Conservation (phyloP, 64 coral and sea anemone species). For the Porites australiensis region DNA sequence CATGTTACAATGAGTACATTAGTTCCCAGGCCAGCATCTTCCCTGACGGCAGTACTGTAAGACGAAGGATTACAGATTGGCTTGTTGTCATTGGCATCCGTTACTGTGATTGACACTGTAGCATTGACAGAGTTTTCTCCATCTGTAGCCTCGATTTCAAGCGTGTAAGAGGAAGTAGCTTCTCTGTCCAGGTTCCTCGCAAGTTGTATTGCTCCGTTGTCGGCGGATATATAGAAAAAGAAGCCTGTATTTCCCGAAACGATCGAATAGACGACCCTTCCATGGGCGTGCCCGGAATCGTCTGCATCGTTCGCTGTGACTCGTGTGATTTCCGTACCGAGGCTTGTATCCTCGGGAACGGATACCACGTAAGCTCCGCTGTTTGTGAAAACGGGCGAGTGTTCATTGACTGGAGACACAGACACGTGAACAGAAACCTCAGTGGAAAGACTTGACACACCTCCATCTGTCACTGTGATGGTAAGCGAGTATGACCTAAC, state of each 20-base stretch:
- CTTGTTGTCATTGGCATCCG: conserved; percentile 60
- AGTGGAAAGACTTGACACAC: conserved; percentile 3
- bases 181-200: conserved; percentile 51
- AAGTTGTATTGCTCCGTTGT: conserved; percentile 39
- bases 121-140: conserved; percentile 49
- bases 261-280: conserved; percentile 40
- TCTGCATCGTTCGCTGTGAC: conserved; percentile 63
- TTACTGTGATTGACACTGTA: conserved; percentile 50
- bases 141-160: conserved; percentile 56
- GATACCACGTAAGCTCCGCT: conserved; percentile 27
- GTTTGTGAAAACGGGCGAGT: conserved; percentile 53
- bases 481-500: conserved; percentile 1
- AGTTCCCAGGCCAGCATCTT: conserved; percentile 49
- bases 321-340: conserved; percentile 50
- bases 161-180: conserved; percentile 25
- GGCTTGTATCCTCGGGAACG: conserved; percentile 43
- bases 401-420: conserved; percentile 59
- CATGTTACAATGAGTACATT: conserved; percentile 52
- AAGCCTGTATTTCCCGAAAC: conserved; percentile 51
- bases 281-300: conserved; percentile 29
- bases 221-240: conserved; percentile 39
- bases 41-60: conserved; percentile 38
- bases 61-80: conserved; percentile 59
- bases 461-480: conserved; percentile 53
- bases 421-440: conserved; percentile 32